Evolutionary conservation across 2,888 invertebrate genomes (phyloP).

Genomic region (Pomacea canaliculata): DNA sequence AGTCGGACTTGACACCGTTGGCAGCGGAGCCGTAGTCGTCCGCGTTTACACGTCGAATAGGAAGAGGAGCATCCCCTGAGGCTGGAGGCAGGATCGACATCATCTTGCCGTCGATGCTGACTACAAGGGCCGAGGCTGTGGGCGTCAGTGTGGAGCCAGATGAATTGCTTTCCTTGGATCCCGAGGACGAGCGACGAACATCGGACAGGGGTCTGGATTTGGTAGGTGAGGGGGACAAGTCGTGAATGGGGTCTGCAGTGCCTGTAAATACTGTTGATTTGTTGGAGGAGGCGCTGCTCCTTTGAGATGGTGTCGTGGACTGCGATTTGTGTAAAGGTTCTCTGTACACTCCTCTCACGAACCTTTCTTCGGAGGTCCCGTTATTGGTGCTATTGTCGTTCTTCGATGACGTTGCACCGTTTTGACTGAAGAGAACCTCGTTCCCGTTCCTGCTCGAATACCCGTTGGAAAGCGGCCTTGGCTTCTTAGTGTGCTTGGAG

Average conservation of each 20-base stretch:
- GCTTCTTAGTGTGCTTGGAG: slow-evolving; percentile 29
- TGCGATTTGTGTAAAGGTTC: slow-evolving; percentile 49
- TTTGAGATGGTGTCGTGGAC: slow-evolving; percentile 29
- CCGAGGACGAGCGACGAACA: slow-evolving; percentile 46
- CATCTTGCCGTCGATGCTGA: slow-evolving; percentile 60
- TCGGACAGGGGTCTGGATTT: slow-evolving; percentile 36
- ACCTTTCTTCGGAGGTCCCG: slow-evolving; percentile 41
- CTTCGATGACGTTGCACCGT: not conserved
- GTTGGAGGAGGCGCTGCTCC: slow-evolving; percentile 32
- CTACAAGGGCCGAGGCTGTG: slow-evolving; percentile 50
- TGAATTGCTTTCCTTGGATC: slow-evolving; percentile 51
- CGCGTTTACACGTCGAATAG: slow-evolving; percentile 12
- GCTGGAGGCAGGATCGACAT: slow-evolving; percentile 55
- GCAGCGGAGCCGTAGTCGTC: slow-evolving; percentile 8
- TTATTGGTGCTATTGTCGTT: not conserved
- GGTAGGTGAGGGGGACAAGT: slow-evolving; percentile 29
- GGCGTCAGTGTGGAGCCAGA: slow-evolving; percentile 58
- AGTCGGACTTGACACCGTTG: slow-evolving; percentile 14
- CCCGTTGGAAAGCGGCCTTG: not conserved
- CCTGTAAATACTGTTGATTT: slow-evolving; percentile 22
- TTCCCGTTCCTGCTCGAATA: not conserved
- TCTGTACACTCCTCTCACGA: slow-evolving; percentile 58
- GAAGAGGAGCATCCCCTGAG: slow-evolving; percentile 16
- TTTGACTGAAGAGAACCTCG: not conserved
- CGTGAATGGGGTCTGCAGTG: not conserved